Percentiles rank a stretch among this genome's conserved stretches.
phyloP scores from a whole-genome alignment of 2,888 invertebrate genomes.

The Lamproptera curius region DNA sequence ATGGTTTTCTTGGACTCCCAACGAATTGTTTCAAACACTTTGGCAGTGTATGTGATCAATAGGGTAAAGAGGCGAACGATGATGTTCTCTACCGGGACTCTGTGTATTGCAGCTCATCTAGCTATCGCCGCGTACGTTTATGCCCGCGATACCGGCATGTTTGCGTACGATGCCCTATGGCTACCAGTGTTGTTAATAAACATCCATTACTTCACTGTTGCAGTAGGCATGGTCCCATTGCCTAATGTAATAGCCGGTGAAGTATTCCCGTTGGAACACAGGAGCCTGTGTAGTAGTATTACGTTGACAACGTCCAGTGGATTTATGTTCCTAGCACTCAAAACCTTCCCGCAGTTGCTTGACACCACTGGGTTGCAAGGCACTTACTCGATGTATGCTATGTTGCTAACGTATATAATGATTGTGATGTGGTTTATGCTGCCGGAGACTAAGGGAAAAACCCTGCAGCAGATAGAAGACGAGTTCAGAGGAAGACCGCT shows the following conservation, averaged over 20 bases:
- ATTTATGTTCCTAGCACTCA: conserved; percentile 79
- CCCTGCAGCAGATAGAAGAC: conserved; percentile 81
- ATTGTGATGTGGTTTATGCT: conserved; percentile 73
- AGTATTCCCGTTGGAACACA: conserved; percentile 78
- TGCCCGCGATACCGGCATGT: conserved; percentile 34
- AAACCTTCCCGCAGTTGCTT: conserved; percentile 77
- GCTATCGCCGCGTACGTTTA: conserved; percentile 65
- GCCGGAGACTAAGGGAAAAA: conserved; percentile 82
- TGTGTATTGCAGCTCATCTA: conserved; percentile 76
- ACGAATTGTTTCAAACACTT: conserved; percentile 75
- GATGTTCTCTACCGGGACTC: conserved; percentile 75
- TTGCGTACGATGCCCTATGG: conserved; percentile 53
- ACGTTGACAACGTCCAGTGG: conserved; percentile 75
- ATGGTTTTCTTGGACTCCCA: conserved; percentile 81
- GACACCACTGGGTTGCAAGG: conserved; percentile 68
- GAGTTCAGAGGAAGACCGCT: conserved; percentile 56
- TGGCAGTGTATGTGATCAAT: conserved; percentile 79
- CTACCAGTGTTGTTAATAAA: conserved; percentile 68
- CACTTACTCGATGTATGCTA: conserved; percentile 77
- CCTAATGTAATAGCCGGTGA: conserved; percentile 85
- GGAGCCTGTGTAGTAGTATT: conserved; percentile 80
- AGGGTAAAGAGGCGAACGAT: conserved; percentile 78
- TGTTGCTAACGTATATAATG: conserved; percentile 67
- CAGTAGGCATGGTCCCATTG: conserved; percentile 79
- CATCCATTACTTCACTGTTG: conserved; percentile 73